Evolutionary conservation across 92 coral and sea anemone genomes (phyloP).

Genomic region (Epizoanthus ramosus): DNA sequence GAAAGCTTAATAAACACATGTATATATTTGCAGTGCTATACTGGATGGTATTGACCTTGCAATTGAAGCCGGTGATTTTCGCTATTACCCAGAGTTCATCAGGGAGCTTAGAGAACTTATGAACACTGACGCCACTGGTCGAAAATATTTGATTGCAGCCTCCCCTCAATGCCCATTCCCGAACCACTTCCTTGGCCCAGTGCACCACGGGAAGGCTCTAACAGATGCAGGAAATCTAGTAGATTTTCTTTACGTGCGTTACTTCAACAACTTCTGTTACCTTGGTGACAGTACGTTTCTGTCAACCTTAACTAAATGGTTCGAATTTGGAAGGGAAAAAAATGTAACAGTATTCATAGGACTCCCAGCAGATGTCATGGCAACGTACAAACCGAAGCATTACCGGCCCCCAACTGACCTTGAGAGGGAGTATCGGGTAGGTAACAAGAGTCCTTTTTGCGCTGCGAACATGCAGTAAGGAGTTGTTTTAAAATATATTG

Average conservation of each 20-base stretch:
- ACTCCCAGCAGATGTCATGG: slow-evolving; percentile 69
- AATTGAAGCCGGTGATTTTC: slow-evolving; percentile 79
- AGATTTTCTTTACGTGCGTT: slow-evolving; percentile 80
- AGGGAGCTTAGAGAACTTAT: slow-evolving; percentile 76
- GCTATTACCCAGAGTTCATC: slow-evolving; percentile 71
- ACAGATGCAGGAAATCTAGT: slow-evolving; percentile 74
- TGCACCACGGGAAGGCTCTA: slow-evolving; percentile 65
- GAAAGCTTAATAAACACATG: background rate
- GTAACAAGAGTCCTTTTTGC: background rate
- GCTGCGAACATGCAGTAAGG: background rate
- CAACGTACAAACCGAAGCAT: slow-evolving; percentile 69
- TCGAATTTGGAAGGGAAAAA: slow-evolving; percentile 57
- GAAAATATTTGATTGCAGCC: slow-evolving; percentile 72
- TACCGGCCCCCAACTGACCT: slow-evolving; percentile 78
- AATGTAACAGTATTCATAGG: slow-evolving; percentile 73
- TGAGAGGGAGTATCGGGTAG: slow-evolving; percentile 55
- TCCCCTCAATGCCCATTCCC: slow-evolving; percentile 90
- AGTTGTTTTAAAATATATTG: background rate
- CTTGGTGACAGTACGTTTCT: slow-evolving; percentile 72
- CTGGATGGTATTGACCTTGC: slow-evolving; percentile 87
- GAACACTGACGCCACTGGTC: slow-evolving; percentile 70
- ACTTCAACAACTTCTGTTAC: slow-evolving; percentile 89
- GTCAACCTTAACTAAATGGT: slow-evolving; percentile 66
- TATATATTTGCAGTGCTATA: slow-evolving; percentile 56
- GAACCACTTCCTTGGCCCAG: slow-evolving; percentile 80